Percentiles rank a stretch among this genome's conserved stretches.
Conservation (phyloP, 2,888 invertebrate species). For the Drosophila subsilvestris region DNA sequence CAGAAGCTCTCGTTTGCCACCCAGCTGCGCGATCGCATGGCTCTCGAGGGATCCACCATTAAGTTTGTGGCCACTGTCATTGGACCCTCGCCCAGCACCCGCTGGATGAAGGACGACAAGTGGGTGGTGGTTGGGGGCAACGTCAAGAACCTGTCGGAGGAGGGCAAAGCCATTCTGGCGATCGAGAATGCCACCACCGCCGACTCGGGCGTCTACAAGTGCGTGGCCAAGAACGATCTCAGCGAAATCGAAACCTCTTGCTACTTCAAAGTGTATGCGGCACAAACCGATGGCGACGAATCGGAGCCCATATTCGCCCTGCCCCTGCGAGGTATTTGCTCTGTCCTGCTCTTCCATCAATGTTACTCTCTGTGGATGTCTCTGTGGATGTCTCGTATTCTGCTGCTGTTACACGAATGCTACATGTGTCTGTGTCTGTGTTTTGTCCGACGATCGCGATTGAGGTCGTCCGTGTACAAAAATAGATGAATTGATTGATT, state of each 20-base stretch:
- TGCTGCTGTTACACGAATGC: slow-evolving; percentile 45
- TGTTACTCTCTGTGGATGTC: slow-evolving; percentile 5
- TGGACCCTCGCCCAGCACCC: slow-evolving; percentile 88
- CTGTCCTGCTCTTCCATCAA: slow-evolving; percentile 14
- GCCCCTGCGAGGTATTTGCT: slow-evolving; percentile 87
- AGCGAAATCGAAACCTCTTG: slow-evolving; percentile 90
- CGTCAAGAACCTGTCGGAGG: slow-evolving; percentile 86
- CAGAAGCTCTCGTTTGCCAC: slow-evolving; percentile 87
- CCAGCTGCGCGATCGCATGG: slow-evolving; percentile 90
- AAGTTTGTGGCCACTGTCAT: slow-evolving; percentile 91
- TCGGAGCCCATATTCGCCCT: slow-evolving; percentile 84
- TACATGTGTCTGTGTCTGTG: background rate
- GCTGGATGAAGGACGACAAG: slow-evolving; percentile 91
- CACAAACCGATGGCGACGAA: slow-evolving; percentile 82
- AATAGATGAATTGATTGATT: slow-evolving; percentile 73
- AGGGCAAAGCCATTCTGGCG: slow-evolving; percentile 90
- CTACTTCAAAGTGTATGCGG: slow-evolving; percentile 85
- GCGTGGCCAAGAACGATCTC: slow-evolving; percentile 90
- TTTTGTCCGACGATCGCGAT: slow-evolving; percentile 46
- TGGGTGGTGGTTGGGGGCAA: slow-evolving; percentile 86
- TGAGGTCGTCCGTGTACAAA: slow-evolving; percentile 75
- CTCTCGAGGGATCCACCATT: slow-evolving; percentile 89
- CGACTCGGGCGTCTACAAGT: slow-evolving; percentile 93
- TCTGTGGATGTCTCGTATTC: slow-evolving; percentile 33
- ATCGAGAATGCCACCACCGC: slow-evolving; percentile 87